Conservation (phyloP, 2,113 vertebrate genomes). For the Centropristis striata region DNA sequence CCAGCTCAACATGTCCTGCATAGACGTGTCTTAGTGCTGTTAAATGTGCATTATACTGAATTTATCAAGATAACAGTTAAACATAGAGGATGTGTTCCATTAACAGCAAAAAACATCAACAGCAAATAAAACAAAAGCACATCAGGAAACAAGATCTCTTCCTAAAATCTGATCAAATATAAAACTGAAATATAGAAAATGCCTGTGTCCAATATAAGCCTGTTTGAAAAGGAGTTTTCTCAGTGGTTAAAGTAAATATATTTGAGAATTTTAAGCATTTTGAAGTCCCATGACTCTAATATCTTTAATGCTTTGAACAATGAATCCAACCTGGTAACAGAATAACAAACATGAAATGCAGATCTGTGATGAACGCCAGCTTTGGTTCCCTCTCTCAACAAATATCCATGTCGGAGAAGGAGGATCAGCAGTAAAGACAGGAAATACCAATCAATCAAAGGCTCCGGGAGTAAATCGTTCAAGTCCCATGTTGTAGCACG, state of each 20-base stretch:
- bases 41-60: conserved; percentile 18
- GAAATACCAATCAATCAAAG: background rate
- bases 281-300: background rate
- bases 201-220: background rate
- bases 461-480: conserved; percentile 1
- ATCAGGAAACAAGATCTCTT: background rate
- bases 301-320: background rate
- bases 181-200: background rate
- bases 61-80: conserved; percentile 14
- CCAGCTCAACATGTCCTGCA: no score
- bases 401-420: conserved; percentile 1
- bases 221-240: background rate
- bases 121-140: conserved; percentile 2
- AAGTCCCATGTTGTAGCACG: background rate
- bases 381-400: background rate
- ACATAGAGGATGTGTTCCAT: background rate
- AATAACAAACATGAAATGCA: background rate
- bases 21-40: background rate
- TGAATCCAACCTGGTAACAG: background rate
- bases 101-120: background rate
- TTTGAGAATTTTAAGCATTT: conserved; percentile 6
- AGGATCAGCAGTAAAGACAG: background rate
- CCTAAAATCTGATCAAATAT: background rate
- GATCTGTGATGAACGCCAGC: background rate
- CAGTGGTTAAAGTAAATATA: background rate